Conservation (phyloP, 2,113 vertebrate genomes). For the Urocolius indicus region DNA sequence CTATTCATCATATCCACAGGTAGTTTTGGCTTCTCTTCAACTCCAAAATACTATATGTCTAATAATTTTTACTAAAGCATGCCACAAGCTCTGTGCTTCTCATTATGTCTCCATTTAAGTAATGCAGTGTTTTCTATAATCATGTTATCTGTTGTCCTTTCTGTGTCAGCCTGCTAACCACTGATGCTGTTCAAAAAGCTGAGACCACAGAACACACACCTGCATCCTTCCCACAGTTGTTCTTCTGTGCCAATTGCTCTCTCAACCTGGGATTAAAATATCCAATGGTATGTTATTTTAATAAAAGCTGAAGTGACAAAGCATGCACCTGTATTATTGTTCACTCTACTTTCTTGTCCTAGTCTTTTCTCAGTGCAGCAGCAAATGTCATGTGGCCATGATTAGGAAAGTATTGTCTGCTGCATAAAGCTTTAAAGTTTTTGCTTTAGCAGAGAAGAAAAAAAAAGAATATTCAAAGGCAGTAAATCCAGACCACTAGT, state of each 20-base stretch:
- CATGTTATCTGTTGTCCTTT: not conserved
- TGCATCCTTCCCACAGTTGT: not conserved
- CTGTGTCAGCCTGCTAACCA: not conserved
- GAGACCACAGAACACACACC: slow-evolving; percentile 42
- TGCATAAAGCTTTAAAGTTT: not conserved
- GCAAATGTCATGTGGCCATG: not conserved
- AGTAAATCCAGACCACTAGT: not conserved
- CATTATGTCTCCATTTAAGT: not conserved
- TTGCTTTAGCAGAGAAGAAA: not conserved
- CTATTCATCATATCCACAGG: not conserved
- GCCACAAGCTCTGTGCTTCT: not conserved
- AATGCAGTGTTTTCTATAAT: not conserved
- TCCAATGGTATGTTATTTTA: not conserved
- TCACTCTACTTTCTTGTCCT: not conserved
- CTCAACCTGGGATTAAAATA: not conserved
- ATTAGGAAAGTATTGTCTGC: not conserved
- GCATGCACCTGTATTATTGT: slow-evolving; percentile 37
- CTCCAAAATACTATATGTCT: not conserved
- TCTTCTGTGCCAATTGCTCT: slow-evolving; percentile 26
- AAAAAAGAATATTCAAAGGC: not conserved
- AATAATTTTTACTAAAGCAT: not conserved
- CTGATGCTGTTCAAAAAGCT: not conserved
- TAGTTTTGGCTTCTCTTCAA: not conserved
- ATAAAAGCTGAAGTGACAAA: slow-evolving; percentile 65
- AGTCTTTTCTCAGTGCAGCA: not conserved